Base-by-base conservation (phyloP, 2,797 vertebrate species). In the Octomys mimax region DNA sequence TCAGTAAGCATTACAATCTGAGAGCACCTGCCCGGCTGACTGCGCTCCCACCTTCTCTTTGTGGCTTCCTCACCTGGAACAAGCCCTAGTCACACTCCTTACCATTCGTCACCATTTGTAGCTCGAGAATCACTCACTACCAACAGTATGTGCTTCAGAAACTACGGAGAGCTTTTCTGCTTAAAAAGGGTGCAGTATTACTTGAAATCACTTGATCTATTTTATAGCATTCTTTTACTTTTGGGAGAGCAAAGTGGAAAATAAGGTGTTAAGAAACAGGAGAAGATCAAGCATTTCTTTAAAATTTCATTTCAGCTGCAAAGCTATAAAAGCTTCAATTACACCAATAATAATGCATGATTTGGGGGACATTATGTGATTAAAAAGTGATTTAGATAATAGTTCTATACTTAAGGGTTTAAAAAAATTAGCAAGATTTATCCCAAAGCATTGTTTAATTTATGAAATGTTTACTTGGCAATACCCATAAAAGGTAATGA, bases 291-390 rank as follows among this genome's bases (percentile, higher is more conserved):
- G 18, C 33, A 68, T 49, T 84, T 87, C 52, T 81, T 93, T 79
- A 61, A 77, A 92, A 79, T 81, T 52, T 95, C 42, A 71, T 62
- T 85, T 96, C 57, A 84, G 89, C 19, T 75, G 70, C 57, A 93
- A 46, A 86, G 33, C 54, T 92, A 42, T 64, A 85, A 79, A 85
- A 73, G 49, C 33, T 93, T 95, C 36, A 75, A 89, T 49, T 54
- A 82, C 16, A 78, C 78, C 49, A 70, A 36, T 73, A 95, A 33
- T 6, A 84, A 62, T 11, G 52, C 64, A 82, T 42, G 39, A 81
- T 39, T 61, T 31, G 5, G 31, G 52, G 66, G 21, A 36, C 28
- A 75, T 59, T 75, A 73, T 87, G 62, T 11, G 2, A 81, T 52
- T 92, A 78, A 94, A 66, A 66, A n/a, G 36, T 46, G 36, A 62